These are phyloP conservation scores for Cyclina sinensis DNA, from an alignment of 1,140 invertebrate genomes.

Conservation along the genomic window DNA sequence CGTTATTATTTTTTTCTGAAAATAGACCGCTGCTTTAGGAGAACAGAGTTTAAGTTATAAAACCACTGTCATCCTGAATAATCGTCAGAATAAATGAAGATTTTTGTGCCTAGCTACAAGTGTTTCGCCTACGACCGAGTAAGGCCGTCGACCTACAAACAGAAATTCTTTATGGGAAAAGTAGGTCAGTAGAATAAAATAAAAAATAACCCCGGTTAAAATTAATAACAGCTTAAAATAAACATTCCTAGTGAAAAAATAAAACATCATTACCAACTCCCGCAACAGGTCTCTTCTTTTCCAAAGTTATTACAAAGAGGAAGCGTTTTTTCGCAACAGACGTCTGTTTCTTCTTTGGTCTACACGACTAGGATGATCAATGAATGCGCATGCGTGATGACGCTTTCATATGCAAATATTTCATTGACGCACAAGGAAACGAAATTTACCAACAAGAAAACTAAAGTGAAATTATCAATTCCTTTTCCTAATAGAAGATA, in stretches of 20 bases:
- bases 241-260: slow-evolving; percentile 27
- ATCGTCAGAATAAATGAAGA: too few species aligned
- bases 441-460: slow-evolving; percentile 8
- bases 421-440: slow-evolving; percentile 54
- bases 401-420: slow-evolving; percentile 72
- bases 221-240: slow-evolving; percentile 67
- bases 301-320: slow-evolving; percentile 8
- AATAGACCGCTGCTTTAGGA: too few species aligned
- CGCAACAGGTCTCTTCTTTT: slow-evolving; percentile 39
- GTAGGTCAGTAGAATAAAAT: slow-evolving; percentile 61
- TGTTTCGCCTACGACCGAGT: slow-evolving; percentile 26
- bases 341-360: slow-evolving; percentile 64
- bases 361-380: slow-evolving; percentile 72
- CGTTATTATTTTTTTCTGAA: too few species aligned
- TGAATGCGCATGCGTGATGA: slow-evolving; percentile 77
- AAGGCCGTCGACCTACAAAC: slow-evolving; percentile 48
- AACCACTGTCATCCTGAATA: too few species aligned
- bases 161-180: slow-evolving; percentile 44
- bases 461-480: too few species aligned
- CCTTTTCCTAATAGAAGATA: too few species aligned
- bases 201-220: background rate
- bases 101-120: background rate
- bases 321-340: slow-evolving; percentile 14
- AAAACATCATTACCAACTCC: slow-evolving; percentile 29
- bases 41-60: too few species aligned